Percentiles rank a stretch among this genome's conserved stretches.
Conservation (phyloP, 1,140 invertebrate genomes). For the Pseudomyrmex pallidus region DNA sequence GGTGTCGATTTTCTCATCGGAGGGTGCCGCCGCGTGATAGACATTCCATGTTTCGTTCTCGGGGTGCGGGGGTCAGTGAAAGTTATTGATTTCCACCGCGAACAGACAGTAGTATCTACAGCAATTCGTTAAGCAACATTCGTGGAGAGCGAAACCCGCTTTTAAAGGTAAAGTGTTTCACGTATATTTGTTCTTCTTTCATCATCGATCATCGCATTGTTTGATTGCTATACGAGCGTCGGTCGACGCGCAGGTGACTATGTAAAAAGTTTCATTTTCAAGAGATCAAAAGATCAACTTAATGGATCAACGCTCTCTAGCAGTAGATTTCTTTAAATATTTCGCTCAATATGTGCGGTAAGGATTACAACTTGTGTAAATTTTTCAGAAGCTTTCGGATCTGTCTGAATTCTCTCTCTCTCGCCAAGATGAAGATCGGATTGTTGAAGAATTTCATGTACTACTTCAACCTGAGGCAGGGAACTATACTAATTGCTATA, state of each 20-base stretch:
- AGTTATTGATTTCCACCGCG: slow-evolving; percentile 77
- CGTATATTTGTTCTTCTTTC: slow-evolving; percentile 21
- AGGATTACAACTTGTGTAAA: neutral
- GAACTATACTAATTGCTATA: slow-evolving; percentile 85
- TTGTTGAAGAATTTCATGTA: slow-evolving; percentile 82
- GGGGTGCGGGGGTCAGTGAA: slow-evolving; percentile 39
- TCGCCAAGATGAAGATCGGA: slow-evolving; percentile 78
- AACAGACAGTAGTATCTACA: neutral
- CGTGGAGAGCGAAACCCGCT: slow-evolving; percentile 24
- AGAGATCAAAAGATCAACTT: too few species aligned
- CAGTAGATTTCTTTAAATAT: too few species aligned
- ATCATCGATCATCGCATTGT: neutral
- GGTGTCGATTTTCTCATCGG: neutral
- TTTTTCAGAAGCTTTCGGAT: slow-evolving; percentile 44
- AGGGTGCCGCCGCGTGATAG: neutral
- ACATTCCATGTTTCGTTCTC: slow-evolving; percentile 30
- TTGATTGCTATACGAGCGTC: too few species aligned
- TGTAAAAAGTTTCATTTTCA: too few species aligned
- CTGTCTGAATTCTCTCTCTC: neutral
- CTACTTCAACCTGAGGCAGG: slow-evolving; percentile 84
- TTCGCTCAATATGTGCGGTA: too few species aligned
- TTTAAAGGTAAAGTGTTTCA: slow-evolving; percentile 59
- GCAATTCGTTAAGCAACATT: slow-evolving; percentile 38
- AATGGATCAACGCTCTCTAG: too few species aligned
- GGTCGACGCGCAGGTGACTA: too few species aligned